phyloP scores from a whole-genome alignment of 1,140 invertebrate genomes.

The Papilio xuthus region DNA sequence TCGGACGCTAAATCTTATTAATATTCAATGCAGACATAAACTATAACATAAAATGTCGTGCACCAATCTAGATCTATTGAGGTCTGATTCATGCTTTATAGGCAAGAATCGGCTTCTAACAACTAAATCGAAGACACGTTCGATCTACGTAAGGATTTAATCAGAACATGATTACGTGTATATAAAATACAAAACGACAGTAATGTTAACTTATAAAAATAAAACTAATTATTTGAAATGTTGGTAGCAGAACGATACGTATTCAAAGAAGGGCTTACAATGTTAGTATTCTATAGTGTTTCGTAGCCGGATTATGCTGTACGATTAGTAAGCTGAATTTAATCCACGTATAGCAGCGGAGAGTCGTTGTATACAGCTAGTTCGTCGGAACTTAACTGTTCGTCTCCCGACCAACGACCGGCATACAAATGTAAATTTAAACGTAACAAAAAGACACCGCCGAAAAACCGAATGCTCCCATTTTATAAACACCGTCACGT shows the following conservation, averaged over 20 bases:
- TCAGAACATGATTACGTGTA: neutral
- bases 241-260: neutral
- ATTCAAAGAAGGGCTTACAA: constrained; percentile 20
- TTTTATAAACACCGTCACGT: constrained; percentile 52
- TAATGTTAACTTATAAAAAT: neutral
- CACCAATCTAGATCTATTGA: constrained; percentile 46
- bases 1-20: constrained; percentile 16
- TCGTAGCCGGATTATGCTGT: constrained; percentile 24
- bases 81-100: constrained; percentile 49
- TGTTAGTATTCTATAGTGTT: constrained; percentile 28
- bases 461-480: constrained; percentile 46
- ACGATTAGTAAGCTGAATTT: constrained; percentile 42
- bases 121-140: constrained; percentile 38
- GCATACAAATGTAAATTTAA: constrained; percentile 64
- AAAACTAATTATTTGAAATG: neutral
- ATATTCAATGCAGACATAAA: constrained; percentile 20
- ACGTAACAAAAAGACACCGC: constrained; percentile 51
- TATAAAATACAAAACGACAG: neutral
- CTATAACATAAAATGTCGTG: constrained; percentile 39
- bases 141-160: constrained; percentile 3
- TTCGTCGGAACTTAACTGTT: constrained; percentile 67
- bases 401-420: constrained; percentile 30
- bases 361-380: constrained; percentile 51
- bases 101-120: constrained; percentile 58
- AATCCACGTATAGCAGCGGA: constrained; percentile 42